Evolutionary conservation across 2,113 vertebrate genomes (phyloP), one percentile per base, ranked within the genome.

Genomic region (Oplegnathus fasciatus): DNA sequence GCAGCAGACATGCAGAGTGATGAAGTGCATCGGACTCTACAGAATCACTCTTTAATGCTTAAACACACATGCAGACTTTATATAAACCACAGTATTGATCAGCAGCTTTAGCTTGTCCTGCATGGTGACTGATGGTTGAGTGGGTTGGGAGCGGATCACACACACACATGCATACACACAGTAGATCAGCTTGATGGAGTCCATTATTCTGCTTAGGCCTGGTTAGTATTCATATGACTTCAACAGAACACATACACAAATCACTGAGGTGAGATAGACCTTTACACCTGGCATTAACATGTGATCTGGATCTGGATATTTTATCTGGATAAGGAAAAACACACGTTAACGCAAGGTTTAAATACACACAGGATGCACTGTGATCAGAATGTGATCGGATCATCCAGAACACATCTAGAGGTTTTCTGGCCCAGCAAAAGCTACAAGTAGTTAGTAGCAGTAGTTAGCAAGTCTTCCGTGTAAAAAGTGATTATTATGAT

Each of bases 31-130:
- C 40, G 6, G 64, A 60, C 58, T 60, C 70, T 28, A 68, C 52
- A 74, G 52, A 75, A 61, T 78, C 46, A 48, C 54, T 82, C 78
- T 57, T 30, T 75, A 85, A 90, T 74, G 86, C 86, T 54, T 76
- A 72, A 67, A 77, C 48, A 88, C 80, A 90, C 86, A 90, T 18
- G 44, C 75, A 81, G 70, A 80, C 54, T 44, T 67, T n/a, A 85
- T 69, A 57, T 57, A 76, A 82, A 46, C 44, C 72, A 17, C 1
- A 5, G 32, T 61, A 92, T 89, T 83, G 92, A 93, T 89, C 76
- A 24, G 82, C 62, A 76, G 90, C 86, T 88, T 86, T 52, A 72
- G 72, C 62, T 64, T 70, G 86, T 90, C 82, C 32, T 37, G 57
- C 64, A 24, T 15, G 15, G 65, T 40, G 87, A 89, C 75, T 28